phyloP scores from a whole-genome alignment of 37 sponge, comb jelly and placozoan genomes.

The Spongia lamella region DNA sequence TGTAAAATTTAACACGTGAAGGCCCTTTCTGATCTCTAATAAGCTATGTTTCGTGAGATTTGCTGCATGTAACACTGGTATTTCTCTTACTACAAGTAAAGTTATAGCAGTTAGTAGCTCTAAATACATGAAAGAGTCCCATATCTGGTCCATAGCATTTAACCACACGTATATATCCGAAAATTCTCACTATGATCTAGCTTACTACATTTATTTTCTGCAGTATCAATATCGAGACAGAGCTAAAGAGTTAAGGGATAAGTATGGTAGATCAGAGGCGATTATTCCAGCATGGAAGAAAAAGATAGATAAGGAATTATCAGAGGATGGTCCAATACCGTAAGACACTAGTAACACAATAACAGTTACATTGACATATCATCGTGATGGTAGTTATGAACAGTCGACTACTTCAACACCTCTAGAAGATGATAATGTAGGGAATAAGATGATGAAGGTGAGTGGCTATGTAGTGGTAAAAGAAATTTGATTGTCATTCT shows the following conservation, averaged over 20 bases:
- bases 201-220: no score
- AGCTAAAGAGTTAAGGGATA: conserved; percentile 81
- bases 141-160: no score
- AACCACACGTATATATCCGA: no score
- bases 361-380: no score
- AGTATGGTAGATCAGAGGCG: conserved; percentile 66
- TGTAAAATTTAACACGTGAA: no score
- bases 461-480: neutral
- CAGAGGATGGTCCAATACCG: conserved; percentile 17
- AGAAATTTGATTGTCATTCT: neutral
- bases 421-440: conserved; percentile 47
- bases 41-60: no score
- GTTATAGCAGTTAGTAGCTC: no score
- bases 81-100: no score
- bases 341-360: neutral
- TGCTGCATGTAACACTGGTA: no score
- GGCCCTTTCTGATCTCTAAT: no score
- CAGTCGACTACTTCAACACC: conserved; percentile 42
- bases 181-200: no score
- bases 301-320: conserved; percentile 50
- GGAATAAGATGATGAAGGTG: conserved; percentile 74
- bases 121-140: no score
- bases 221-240: conserved; percentile 81
- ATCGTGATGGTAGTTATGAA: conserved; percentile 41
- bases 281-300: conserved; percentile 85